These are phyloP conservation scores for Lochmaea capreae DNA, from an alignment of 2,888 invertebrate genomes.

Conservation along the genomic window DNA sequence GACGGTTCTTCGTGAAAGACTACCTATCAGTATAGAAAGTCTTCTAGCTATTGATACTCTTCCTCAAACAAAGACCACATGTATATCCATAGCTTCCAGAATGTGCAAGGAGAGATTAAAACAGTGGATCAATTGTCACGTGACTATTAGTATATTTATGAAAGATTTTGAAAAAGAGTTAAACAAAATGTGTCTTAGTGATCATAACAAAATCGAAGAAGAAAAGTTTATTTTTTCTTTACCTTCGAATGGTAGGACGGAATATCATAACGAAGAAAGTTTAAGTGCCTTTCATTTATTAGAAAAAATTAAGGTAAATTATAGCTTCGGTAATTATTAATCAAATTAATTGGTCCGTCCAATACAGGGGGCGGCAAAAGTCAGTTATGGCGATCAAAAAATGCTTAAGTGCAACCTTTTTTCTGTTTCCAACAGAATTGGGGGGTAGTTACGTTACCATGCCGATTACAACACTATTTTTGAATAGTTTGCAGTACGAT, in stretches of 20 bases:
- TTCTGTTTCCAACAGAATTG: no score
- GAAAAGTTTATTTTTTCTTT: constrained; percentile 51
- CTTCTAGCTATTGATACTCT: constrained; percentile 69
- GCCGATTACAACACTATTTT: background rate
- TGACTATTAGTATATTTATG: constrained; percentile 60
- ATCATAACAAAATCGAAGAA: constrained; percentile 36
- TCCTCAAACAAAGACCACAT: constrained; percentile 66
- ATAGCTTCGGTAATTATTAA: background rate
- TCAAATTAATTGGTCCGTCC: background rate
- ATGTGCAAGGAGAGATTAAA: constrained; percentile 67
- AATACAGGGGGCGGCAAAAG: no score
- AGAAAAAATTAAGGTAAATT: constrained; percentile 55
- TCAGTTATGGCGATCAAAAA: no score
- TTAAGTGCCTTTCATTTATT: constrained; percentile 56
- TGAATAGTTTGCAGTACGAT: background rate
- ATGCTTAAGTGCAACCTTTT: no score
- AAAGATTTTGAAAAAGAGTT: constrained; percentile 59
- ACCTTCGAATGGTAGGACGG: constrained; percentile 52
- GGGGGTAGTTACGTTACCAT: background rate
- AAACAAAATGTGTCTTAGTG: constrained; percentile 38
- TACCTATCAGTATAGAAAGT: constrained; percentile 60
- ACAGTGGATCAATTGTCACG: constrained; percentile 70
- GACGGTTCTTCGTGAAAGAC: constrained; percentile 51
- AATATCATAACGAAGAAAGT: constrained; percentile 52
- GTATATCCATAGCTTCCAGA: constrained; percentile 67